These are phyloP conservation scores for Vidua macroura DNA, from an alignment of 2,113 vertebrate genomes.

Conservation along the genomic window DNA sequence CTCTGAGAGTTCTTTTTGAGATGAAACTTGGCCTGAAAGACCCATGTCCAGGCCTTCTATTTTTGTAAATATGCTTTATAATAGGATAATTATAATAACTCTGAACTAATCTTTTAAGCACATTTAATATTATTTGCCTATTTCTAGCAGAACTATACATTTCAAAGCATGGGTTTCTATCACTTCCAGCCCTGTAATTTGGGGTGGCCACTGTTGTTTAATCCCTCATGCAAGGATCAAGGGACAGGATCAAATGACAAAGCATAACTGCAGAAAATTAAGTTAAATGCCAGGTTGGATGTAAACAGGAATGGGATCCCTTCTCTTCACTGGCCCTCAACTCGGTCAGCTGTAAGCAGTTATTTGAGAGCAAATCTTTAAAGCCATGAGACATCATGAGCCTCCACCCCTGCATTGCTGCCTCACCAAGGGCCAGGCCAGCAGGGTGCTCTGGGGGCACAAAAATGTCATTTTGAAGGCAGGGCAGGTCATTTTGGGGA, in stretches of 20 bases:
- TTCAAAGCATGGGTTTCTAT: not conserved
- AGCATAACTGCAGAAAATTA: not conserved
- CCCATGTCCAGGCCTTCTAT: not conserved
- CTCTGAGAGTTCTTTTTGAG: constrained; percentile 4
- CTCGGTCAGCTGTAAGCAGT: not conserved
- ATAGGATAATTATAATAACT: not conserved
- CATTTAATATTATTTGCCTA: not conserved
- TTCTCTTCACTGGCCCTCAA: not conserved
- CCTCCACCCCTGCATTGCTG: not conserved
- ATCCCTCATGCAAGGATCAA: not conserved
- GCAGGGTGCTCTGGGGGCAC: not conserved
- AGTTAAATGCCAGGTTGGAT: not conserved
- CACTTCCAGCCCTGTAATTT: not conserved
- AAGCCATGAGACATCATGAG: not conserved
- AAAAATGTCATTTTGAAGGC: not conserved
- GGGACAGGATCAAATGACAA: not conserved
- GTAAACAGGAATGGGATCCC: not conserved
- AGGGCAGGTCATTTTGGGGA: not conserved
- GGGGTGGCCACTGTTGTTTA: not conserved
- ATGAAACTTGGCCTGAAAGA: constrained; percentile 16
- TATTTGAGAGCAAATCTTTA: not conserved
- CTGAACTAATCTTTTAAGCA: not conserved
- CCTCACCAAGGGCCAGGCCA: not conserved
- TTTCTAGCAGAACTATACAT: not conserved
- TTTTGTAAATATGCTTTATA: constrained; percentile 3